Percentiles rank a stretch among this genome's conserved stretches.
Evolutionary conservation across 2,888 invertebrate genomes (phyloP).

Genomic region (Hirtodrosophila cameraria): DNA sequence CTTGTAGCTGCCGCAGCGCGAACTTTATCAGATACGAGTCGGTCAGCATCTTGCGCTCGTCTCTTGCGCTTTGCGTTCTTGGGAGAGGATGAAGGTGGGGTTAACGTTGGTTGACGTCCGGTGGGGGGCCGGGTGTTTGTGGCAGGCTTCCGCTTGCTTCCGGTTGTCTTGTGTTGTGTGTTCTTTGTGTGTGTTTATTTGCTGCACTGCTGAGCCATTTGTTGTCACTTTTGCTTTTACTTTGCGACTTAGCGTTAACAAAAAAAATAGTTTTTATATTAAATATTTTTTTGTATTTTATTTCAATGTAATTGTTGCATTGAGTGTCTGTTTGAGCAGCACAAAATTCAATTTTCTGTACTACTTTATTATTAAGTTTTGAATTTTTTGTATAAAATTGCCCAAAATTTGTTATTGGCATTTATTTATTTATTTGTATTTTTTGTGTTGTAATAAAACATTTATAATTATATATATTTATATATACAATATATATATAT

Average conservation of each 20-base stretch:
- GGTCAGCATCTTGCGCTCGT: conserved; percentile 58
- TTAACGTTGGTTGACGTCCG: not conserved
- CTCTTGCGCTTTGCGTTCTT: too few relatives aligned
- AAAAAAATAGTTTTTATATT: not conserved
- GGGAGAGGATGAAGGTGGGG: not conserved
- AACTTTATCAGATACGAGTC: conserved; percentile 82
- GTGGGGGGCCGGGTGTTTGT: too few relatives aligned
- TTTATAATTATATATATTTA: conserved; percentile 17
- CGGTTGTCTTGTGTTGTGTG: not conserved
- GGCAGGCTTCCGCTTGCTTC: not conserved
- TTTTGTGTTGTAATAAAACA: conserved; percentile 11
- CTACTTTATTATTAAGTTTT: not conserved
- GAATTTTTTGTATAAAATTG: conserved; percentile 1
- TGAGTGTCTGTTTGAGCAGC: conserved; percentile 8
- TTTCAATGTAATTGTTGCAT: not conserved
- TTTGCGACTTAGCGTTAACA: conserved; percentile 20
- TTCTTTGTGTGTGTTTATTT: conserved; percentile 12
- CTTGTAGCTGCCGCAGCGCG: conserved; percentile 78
- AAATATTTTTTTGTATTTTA: not conserved
- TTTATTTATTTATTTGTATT: conserved; percentile 4
- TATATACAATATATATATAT: too few relatives aligned
- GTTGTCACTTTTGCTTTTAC: conserved; percentile 64
- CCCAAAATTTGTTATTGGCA: conserved; percentile 5
- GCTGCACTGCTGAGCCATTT: conserved; percentile 60
- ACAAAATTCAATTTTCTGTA: conserved; percentile 14